These are phyloP conservation scores for Mus spretus DNA, from an alignment of 2,797 vertebrate genomes.

Conservation along the genomic window DNA sequence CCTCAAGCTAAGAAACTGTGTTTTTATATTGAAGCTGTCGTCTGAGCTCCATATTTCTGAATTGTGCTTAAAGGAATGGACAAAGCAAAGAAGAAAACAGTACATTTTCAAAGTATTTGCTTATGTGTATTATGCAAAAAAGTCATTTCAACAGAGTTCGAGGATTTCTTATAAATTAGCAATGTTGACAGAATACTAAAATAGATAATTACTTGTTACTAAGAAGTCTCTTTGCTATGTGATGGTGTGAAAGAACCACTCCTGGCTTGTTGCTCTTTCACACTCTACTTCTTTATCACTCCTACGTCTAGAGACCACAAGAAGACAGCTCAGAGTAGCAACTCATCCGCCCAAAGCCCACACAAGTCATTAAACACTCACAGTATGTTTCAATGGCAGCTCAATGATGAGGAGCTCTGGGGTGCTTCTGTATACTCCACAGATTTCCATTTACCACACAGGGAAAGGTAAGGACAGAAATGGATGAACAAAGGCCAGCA, in stretches of 20 bases:
- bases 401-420: neutral
- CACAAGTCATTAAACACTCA: constrained; percentile 52
- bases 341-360: neutral
- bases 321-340: neutral
- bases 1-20: constrained; percentile 1
- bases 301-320: neutral
- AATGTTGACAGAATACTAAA: neutral
- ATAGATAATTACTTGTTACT: neutral
- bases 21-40: neutral
- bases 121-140: constrained; percentile 22
- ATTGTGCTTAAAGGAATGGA: neutral
- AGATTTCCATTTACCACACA: constrained; percentile 15
- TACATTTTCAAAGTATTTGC: neutral
- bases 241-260: neutral
- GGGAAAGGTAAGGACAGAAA: neutral
- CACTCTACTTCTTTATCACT: neutral
- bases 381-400: constrained; percentile 7
- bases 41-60: neutral
- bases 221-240: neutral
- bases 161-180: constrained; percentile 1
- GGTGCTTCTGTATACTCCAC: neutral
- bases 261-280: neutral
- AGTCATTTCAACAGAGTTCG: constrained; percentile 27
- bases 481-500: neutral
- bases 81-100: neutral